Evolutionary conservation across 2,888 invertebrate species (phyloP), one percentile per base, ranked within the genome.

Genomic region (Limnephilus auricula): DNA sequence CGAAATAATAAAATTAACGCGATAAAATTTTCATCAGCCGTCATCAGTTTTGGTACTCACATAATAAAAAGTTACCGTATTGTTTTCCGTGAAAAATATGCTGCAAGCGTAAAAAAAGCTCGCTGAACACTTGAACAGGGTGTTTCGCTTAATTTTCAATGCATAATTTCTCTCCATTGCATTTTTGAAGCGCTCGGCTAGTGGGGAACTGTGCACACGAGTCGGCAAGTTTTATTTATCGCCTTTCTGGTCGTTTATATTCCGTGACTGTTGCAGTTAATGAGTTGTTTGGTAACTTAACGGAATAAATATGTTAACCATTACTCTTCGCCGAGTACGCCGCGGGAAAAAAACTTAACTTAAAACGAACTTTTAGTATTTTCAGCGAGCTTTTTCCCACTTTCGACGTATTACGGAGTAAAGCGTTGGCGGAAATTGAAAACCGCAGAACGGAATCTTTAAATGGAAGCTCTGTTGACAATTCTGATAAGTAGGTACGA

Each of bases 231-330:
- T 65, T n/a, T 30, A 40, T 85, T 85, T 45, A 85, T 85, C 85
- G 85, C 13, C 30, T 30, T n/a, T 25, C 31, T 84, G 37, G 84
- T 84, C 30, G 65, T 82, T 85, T 85, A 37, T 45, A 40, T 85
- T 85, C 40, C 85, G 85, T 85, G 85, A 85, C 85, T 85, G 85
- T 85, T 85, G 85, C 85, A 85, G 85, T 85, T 85, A 85, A 85
- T 85, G 85, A 85, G 85, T 40, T 85, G 85, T 85, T 40, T 45
- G 40, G 37, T 85, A 40, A 40, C 37, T n/a, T 85, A 40, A 85
- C 40, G 25, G 85, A 85, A 40, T 85, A 85, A 85, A 40, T 37
- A 34, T 30, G 65, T 65, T 65, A 25, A 85, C 85, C 85, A n/a
- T 32, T 84, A 84, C 40, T 45, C 37, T n/a, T 40, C 40, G 15